Evolutionary conservation across 2,797 vertebrate genomes (phyloP), one percentile per base, ranked within the genome.

Genomic region (Botia kubotai): DNA sequence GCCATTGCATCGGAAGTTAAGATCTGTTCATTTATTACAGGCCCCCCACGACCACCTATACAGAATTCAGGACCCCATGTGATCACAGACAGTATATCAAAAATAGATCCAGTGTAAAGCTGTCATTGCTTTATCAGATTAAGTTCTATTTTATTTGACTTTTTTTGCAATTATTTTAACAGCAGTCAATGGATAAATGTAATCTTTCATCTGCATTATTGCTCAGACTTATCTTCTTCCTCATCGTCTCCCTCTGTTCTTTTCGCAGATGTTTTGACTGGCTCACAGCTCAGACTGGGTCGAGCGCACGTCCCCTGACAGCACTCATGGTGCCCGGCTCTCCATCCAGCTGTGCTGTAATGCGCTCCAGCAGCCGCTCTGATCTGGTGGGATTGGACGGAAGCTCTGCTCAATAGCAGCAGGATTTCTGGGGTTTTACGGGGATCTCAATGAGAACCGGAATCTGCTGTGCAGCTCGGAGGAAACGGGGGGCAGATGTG

Each of bases 271-370:
- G 26, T 71, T 72, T 52, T 4, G 23, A 63, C 26, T 39, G 66
- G 26, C 60, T 65, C 46, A n/a, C 36, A 77, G 17, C 21, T 33
- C 43, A 63, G 57, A 75, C 62, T 10, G 19, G 67, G 43, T 63
- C 57, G 53, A 63, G 21, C 21, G 23, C 55, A 71, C 43, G 2
- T 71, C 43, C n/a, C 17, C 23, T 70, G 48, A 60, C 43, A 78
- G 17, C 21, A 23, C 33, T 77, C 75, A 0, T 4, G 39, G 33
- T 52, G 16, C 52, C 21, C 66, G 57, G 19, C 10, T 66, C 60
- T 65, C 21, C 12, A 13, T 65, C 77, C 77, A 79, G 69, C 77
- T 79, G 69, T 79, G 60, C 69, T 43, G 60, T 72, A 43, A 79
- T 66, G 14, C 70, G 26, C 58, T 72, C 2, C 16, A 14, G 33